phyloP scores from a whole-genome alignment of 23 tunicate genomes.

The Ascidia mentula region DNA sequence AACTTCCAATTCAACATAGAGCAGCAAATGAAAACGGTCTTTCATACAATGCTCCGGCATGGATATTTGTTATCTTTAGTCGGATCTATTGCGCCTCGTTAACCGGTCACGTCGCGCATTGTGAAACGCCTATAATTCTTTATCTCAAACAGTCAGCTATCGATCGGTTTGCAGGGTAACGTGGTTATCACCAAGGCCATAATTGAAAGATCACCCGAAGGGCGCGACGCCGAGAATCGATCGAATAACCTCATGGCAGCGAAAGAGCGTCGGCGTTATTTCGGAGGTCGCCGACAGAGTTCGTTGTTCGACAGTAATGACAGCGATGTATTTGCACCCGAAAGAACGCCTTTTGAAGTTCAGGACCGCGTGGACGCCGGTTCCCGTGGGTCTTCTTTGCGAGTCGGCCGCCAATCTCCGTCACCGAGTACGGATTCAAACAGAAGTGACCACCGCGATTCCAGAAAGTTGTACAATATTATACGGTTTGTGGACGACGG shows the following conservation, averaged over 20 bases:
- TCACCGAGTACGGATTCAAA: background rate
- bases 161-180: slow-evolving; percentile 6
- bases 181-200: slow-evolving; percentile 3
- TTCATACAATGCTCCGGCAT: no score
- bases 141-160: no score
- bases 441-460: background rate
- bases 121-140: no score
- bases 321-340: background rate
- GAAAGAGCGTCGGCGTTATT: background rate
- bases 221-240: background rate
- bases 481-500: slow-evolving; percentile 1
- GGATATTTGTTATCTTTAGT: no score
- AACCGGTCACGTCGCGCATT: no score
- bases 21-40: no score
- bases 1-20: no score
- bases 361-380: background rate
- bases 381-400: background rate
- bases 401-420: background rate
- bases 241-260: background rate
- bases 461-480: background rate
- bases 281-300: background rate
- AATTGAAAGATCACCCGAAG: slow-evolving; percentile 2
- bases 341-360: background rate
- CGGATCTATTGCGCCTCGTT: no score
- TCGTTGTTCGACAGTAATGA: background rate